Conservation (phyloP, 2,113 vertebrate species). For the Gorilla gorilla region DNA sequence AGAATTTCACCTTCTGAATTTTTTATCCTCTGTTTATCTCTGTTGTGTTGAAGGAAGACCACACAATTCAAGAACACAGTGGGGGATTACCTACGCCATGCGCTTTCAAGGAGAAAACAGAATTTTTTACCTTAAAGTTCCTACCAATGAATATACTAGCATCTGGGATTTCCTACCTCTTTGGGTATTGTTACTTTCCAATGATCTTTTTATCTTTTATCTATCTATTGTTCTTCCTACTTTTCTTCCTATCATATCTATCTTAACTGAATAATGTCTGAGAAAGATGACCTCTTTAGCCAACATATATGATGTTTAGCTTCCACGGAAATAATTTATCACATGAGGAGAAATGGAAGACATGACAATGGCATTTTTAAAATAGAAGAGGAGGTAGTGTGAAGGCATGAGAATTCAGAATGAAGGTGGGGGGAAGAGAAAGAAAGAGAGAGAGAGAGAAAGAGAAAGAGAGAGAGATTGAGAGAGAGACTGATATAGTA, state of each 20-base stretch:
- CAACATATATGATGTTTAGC: background rate
- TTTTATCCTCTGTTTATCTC: background rate
- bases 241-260: background rate
- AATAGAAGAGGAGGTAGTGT: background rate
- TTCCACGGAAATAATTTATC: conserved; percentile 22
- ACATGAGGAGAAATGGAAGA: background rate
- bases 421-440: background rate
- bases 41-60: background rate
- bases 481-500: background rate
- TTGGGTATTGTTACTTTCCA: background rate
- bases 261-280: background rate
- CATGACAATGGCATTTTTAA: background rate
- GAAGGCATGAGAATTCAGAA: background rate
- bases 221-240: background rate
- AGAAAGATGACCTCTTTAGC: background rate
- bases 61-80: background rate
- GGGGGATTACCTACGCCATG: accelerated
- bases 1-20: background rate
- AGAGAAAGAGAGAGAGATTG: background rate
- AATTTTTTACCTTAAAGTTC: background rate
- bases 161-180: background rate
- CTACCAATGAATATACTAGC: background rate
- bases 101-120: background rate
- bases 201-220: background rate
- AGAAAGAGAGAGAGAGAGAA: background rate